phyloP scores from a whole-genome alignment of 2,888 invertebrate genomes.

The Pemphredon lugubris region DNA sequence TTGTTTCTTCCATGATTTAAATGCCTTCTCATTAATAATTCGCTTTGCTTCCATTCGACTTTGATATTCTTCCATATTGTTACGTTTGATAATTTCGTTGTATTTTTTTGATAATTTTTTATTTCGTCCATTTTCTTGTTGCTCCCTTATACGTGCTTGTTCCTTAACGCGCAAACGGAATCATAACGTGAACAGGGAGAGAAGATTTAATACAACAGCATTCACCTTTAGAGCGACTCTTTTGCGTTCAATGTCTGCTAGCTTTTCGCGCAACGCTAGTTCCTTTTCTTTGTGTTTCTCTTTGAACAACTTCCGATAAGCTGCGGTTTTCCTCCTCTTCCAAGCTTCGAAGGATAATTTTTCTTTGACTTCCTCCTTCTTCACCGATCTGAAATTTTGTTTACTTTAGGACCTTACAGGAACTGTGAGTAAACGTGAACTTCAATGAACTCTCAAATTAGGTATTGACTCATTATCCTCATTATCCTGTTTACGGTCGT shows the following conservation, averaged over 20 bases:
- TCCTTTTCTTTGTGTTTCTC: constrained; percentile 44
- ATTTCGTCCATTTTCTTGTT: constrained; percentile 4
- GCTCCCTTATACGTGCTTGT: constrained; percentile 16
- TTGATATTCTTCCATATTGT: constrained; percentile 10
- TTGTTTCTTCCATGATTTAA: constrained; percentile 31
- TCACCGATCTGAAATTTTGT: not conserved
- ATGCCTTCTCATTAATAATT: constrained; percentile 45
- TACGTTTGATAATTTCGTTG: constrained; percentile 3
- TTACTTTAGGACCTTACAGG: too few species aligned
- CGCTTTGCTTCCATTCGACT: constrained; percentile 34
- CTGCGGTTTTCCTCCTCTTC: constrained; percentile 56
- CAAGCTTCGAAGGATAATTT: constrained; percentile 62
- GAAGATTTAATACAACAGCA: not conserved
- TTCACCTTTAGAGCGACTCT: constrained; percentile 45
- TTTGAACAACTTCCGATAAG: constrained; percentile 43
- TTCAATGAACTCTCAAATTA: not conserved
- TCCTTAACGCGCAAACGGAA: not conserved
- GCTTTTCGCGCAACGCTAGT: constrained; percentile 32
- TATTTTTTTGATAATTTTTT: constrained; percentile 25
- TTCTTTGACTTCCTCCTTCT: not conserved
- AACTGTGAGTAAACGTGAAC: too few species aligned
- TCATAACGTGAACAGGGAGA: not conserved
- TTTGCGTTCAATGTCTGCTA: constrained; percentile 43
- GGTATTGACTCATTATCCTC: constrained; percentile 6
- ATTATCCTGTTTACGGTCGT: not conserved